phyloP scores from a whole-genome alignment of 2,888 invertebrate species.

The Catocala fraxini region DNA sequence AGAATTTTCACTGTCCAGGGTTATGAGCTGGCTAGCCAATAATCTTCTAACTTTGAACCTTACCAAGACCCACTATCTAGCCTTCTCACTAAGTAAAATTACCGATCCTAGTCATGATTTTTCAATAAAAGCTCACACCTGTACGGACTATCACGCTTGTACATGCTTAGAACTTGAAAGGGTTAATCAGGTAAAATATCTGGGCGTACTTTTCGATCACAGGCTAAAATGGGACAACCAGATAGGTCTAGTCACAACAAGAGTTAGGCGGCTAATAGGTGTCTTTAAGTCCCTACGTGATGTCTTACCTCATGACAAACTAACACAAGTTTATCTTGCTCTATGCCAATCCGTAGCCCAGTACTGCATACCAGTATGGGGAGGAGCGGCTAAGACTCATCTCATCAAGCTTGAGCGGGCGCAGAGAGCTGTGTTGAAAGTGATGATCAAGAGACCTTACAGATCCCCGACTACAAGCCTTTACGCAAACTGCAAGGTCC shows the following conservation, averaged over 20 bases:
- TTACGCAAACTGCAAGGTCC: not conserved
- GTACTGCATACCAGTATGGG: slow-evolving; percentile 1
- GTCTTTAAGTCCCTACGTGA: slow-evolving; percentile 5
- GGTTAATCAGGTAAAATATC: not conserved
- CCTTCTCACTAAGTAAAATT: slow-evolving; percentile 1
- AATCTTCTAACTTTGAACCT: slow-evolving; percentile 1
- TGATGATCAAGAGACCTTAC: not conserved
- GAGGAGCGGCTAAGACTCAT: slow-evolving; percentile 1
- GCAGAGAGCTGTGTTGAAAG: not conserved
- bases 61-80: not conserved
- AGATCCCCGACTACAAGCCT: not conserved
- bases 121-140: not conserved
- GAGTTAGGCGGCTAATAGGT: slow-evolving; percentile 3
- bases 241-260: slow-evolving; percentile 14
- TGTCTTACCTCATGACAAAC: slow-evolving; percentile 29
- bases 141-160: not conserved
- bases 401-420: not conserved
- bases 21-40: not conserved
- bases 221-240: slow-evolving; percentile 1
- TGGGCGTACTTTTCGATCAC: not conserved
- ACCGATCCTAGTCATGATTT: not conserved
- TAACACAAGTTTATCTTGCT: slow-evolving; percentile 25
- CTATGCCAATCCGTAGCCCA: not conserved
- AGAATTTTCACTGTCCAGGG: not conserved
- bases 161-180: not conserved